These are phyloP conservation scores for Chelon labrosus DNA, from an alignment of 2,797 vertebrate species.

Conservation along the genomic window DNA sequence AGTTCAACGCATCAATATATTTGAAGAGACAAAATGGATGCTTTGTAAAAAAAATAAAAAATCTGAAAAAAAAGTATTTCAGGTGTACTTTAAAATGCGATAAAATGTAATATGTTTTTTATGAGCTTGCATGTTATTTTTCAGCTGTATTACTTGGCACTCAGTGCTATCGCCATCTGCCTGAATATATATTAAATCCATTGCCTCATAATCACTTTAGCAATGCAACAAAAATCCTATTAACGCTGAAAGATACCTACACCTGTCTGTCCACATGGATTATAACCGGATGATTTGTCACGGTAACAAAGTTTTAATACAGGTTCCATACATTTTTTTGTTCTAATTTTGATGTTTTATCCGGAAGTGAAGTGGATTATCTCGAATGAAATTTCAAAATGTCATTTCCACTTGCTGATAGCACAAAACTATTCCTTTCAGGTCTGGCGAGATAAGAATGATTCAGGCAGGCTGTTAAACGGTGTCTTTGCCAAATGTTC, in stretches of 20 bases:
- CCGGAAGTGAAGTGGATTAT: conserved; percentile 94
- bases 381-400: conserved; percentile 94
- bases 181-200: conserved; percentile 71
- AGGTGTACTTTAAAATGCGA: neutral
- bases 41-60: conserved; percentile 15
- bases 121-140: conserved; percentile 17
- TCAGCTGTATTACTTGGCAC: conserved; percentile 7
- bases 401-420: conserved; percentile 96
- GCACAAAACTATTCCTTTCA: conserved; percentile 96
- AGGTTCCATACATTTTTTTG: conserved; percentile 86
- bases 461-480: conserved; percentile 92
- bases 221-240: conserved; percentile 81
- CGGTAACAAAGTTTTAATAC: conserved; percentile 91
- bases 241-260: conserved; percentile 78
- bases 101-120: conserved; percentile 7
- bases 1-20: conserved; percentile 82
- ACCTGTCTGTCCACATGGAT: conserved; percentile 87
- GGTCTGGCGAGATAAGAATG: conserved; percentile 91
- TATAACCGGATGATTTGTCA: conserved; percentile 84
- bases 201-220: conserved; percentile 78
- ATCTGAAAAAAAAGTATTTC: neutral
- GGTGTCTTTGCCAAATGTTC: conserved; percentile 91
- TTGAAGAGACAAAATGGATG: conserved; percentile 30
- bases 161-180: conserved; percentile 52
- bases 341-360: conserved; percentile 95